These are phyloP conservation scores for Callospermophilus lateralis DNA, from an alignment of 2,113 vertebrate genomes.

Conservation along the genomic window DNA sequence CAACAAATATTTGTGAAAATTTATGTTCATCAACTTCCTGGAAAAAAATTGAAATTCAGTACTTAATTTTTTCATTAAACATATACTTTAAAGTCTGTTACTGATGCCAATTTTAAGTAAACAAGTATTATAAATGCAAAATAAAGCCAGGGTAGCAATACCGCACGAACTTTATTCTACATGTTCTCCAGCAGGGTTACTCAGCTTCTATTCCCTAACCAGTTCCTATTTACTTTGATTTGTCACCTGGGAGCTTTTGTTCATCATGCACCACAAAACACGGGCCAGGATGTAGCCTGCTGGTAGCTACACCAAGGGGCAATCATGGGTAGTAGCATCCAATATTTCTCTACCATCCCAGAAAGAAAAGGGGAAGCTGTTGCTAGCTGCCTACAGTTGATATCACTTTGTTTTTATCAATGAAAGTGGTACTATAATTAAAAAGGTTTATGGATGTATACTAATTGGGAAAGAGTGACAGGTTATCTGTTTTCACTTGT, in stretches of 20 bases:
- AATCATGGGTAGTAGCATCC: background rate
- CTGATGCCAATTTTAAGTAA: background rate
- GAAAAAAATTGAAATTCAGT: background rate
- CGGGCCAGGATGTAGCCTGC: background rate
- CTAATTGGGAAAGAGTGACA: background rate
- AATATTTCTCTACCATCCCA: background rate
- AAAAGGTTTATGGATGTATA: background rate
- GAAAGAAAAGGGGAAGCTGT: background rate
- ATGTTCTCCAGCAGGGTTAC: background rate
- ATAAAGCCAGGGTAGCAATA: background rate
- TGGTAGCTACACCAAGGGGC: no score
- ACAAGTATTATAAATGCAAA: background rate
- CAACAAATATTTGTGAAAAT: background rate
- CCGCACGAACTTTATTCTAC: background rate
- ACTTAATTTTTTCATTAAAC: background rate
- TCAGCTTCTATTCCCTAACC: background rate
- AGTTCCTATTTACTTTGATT: background rate
- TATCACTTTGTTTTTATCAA: background rate
- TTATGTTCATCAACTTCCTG: background rate
- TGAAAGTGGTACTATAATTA: background rate
- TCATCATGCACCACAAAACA: background rate
- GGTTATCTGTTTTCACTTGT: background rate
- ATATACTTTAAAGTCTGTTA: background rate
- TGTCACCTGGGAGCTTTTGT: background rate
- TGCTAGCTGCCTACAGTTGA: background rate